Base-by-base conservation (phyloP, 2,797 vertebrate species). In the Coranthus polyacanthus region DNA sequence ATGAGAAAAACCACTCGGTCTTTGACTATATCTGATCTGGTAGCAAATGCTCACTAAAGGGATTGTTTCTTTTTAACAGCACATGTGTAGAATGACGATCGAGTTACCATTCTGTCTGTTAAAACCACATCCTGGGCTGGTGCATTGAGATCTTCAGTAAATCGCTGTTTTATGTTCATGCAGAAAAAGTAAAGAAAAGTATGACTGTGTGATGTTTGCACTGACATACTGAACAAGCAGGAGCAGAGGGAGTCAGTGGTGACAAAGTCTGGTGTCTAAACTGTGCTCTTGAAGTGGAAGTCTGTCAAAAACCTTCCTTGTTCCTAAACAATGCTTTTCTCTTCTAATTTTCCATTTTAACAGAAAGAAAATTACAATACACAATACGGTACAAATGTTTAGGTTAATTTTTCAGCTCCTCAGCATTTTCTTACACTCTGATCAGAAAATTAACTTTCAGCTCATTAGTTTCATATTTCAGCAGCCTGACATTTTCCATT, bases 131-230 rank as follows among this genome's bases (percentile, higher is more conserved):
- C 52, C 52, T 55, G 15, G n/a, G 6, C 12, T 4, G 6, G 21
- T 12, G 12, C 51, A 53, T n/a, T 22, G 34, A 53, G 7, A 11
- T 41, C 52, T 38, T 45, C 4, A 61, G 15, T 34, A 12, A 39
- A 41, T 24, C 6, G 11, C 16, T 13, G 3, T 44, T 53, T 32
- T 52, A 22, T 49, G 18, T 12, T 16, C n/a, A 1, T 32, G 17
- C 53, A 26, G 53, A 46, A 53, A 60, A 37, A 3, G 34, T 41
- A 46, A 60, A 55, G 24, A 45, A 46, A 60, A 55, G 24, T 41
- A 9, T 65, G 32, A 42, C 21, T 20, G 18, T 36, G n/a, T 22
- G 26, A 24, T 12, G 29, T 34, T 29, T 13, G 1, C 18, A 21
- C 26, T 52, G 9, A 37, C 15, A 32, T 34, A n/a, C 29, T 39